Evolutionary conservation across 1,140 invertebrate species (phyloP), one percentile per base, ranked within the genome.

Genomic region (Bombus breviceps): DNA sequence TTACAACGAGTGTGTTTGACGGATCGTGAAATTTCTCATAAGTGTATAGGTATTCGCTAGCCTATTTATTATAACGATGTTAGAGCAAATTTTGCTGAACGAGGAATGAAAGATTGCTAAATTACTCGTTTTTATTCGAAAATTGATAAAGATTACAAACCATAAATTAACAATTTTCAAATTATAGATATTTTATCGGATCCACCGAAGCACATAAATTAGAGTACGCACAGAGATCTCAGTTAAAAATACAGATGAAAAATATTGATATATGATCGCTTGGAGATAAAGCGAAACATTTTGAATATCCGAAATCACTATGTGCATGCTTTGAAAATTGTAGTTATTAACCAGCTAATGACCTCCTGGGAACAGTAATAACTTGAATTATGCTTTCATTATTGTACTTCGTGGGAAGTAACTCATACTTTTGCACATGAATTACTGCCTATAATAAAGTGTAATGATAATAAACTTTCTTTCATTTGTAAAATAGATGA

Each of bases 21-120:
- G 5, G 5, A 53, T 53, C 47, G 47, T 22, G 1, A 53, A 22
- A 22, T 53, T 22, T 22, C 47, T 8, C 47, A 53, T 53, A 22
- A 53, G 22, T 8, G 18, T 1, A 22, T 22, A 47, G 0, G 6
- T 18, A 47, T 18, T 18, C 43, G 0, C 4, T 4, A 5, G 15
- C 18, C 0, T 18, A 53, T 53, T 53, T 53, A 22, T 53, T 22
- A 53, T 22, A 53, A 53, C 0, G 18, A 53, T 53, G 47, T 53
- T 22, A 18, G 12, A 34, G 13, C 15, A 32, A 34, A 66, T 32
- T 15, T 18, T 34, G 64, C 34, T 22, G 32, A 66, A 34, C 64
- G 13, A 12, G 6, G 12, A 6, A 34, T 1, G 32, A n/a, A 62
- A 62, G 28, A 12, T 62, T 12, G 28, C 3, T 28, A n/a, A n/a